These are phyloP conservation scores for Manis crassicaudata DNA, from an alignment of 2,797 vertebrate species.

Conservation along the genomic window DNA sequence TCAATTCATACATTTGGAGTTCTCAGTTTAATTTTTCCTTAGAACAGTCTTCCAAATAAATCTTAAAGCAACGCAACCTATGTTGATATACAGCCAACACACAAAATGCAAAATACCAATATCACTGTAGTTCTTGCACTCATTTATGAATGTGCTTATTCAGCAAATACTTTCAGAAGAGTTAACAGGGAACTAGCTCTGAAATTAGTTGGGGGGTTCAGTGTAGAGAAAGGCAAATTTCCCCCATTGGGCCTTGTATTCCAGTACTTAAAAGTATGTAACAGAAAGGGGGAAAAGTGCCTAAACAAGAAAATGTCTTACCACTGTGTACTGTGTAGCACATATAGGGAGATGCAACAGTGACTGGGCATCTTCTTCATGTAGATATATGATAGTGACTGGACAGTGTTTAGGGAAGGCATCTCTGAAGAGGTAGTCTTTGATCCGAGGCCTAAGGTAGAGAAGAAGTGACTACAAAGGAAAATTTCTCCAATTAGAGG, in stretches of 20 bases:
- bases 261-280: background rate
- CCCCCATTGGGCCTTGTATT: background rate
- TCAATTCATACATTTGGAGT: conserved; percentile 14
- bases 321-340: background rate
- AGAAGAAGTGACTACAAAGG: background rate
- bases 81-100: background rate
- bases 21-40: conserved; percentile 27
- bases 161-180: conserved; percentile 29
- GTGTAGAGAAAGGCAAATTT: conserved; percentile 23
- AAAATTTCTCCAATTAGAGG: background rate
- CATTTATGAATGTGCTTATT: background rate
- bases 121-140: conserved; percentile 31
- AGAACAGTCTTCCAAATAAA: background rate
- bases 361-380: conserved; percentile 6
- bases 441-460: background rate
- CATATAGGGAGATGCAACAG: background rate
- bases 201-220: conserved; percentile 30
- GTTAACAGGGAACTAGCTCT: background rate
- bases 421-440: conserved; percentile 10
- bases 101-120: conserved; percentile 1
- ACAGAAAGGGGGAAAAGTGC: background rate
- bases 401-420: background rate
- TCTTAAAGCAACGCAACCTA: background rate
- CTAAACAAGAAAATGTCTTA: background rate
- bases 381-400: background rate